phyloP scores from a whole-genome alignment of 2,113 vertebrate genomes.

The Synodontis membranacea region DNA sequence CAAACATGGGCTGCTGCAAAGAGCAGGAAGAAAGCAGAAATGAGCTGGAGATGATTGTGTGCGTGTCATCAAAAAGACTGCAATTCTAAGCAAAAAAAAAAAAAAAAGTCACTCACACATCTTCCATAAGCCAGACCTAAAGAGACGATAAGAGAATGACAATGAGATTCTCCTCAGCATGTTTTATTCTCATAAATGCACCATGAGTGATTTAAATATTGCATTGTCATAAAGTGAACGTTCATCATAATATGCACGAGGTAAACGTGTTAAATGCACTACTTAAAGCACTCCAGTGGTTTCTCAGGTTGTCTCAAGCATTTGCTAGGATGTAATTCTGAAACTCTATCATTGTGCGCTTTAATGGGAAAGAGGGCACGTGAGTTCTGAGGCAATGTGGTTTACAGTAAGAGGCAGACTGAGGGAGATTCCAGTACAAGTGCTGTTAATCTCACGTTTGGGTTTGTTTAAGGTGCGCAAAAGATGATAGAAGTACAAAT shows the following conservation, averaged over 20 bases:
- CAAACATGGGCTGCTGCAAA: not conserved
- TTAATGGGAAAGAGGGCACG: constrained; percentile 45
- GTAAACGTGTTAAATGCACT: not conserved
- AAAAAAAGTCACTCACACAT: constrained; percentile 49
- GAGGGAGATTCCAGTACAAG: constrained; percentile 34
- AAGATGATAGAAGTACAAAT: not conserved
- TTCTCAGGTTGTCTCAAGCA: constrained; percentile 36
- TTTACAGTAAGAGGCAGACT: constrained; percentile 43
- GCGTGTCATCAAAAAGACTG: not conserved
- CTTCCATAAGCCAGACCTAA: constrained; percentile 42
- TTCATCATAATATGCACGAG: not conserved
- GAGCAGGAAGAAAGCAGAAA: not conserved
- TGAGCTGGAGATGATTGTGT: not conserved
- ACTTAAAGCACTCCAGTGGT: constrained; percentile 30
- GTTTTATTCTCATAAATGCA: constrained; percentile 26
- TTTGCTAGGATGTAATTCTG: constrained; percentile 40
- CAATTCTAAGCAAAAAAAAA: not conserved
- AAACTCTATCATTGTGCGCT: constrained; percentile 22
- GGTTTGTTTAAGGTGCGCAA: not conserved
- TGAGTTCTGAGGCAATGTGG: constrained; percentile 1
- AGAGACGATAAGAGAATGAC: constrained; percentile 23
- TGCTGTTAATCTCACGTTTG: not conserved
- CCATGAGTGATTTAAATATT: constrained; percentile 28
- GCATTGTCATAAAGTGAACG: constrained; percentile 28
- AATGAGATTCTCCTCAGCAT: not conserved